Base-by-base conservation (phyloP, 37 sponge, comb jelly and placozoan genomes). In the Beroe forskalii region DNA sequence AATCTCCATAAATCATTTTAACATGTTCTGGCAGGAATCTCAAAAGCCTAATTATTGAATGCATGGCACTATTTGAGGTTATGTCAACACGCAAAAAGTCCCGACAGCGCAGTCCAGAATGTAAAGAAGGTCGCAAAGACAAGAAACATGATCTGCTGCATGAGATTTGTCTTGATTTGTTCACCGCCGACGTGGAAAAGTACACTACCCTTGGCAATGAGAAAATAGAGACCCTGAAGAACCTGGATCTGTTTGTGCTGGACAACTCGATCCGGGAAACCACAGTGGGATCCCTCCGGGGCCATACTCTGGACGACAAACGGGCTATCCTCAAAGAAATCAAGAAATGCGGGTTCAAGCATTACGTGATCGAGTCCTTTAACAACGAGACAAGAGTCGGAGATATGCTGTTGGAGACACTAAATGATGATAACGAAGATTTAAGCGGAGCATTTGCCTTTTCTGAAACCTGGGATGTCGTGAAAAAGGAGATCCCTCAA, bases 211-310 rank as follows among this genome's bases (percentile, higher is more conserved):
- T 63, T 8, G 66, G n/a, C 66, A 63, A 63, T 3, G 66, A 19
- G 25, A 63, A 63, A 20, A 63, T 28, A 30, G n/a, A 90, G 23
- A 30, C 28, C 20, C 67, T 92, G 42, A 62, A 41, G 75, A 62
- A 92, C 6, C 41, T 90, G 27, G 92, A 92, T 39, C 67, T 62
- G 36, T 90, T 92, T 61, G 92, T 92, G 0, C 33, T 92, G 63
- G 92, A 92, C 90, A 92, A 62, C 90, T 92, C 92, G 0, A 90
- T 92, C 63, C 36, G 92, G 9, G 92, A 92, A 67, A 92, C 75
- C 37, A 92, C 92, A 0, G 92, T 92, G 40, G 90, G 92, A 14
- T 90, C 90, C 41, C 62, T 92, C 23, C 67, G 90, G 35, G 92
- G 92, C 12, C 92, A 92, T 66, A 92, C 92, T 40, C 40, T 92